A percentile compares a stretch with the other conserved stretches of the same genome.
phyloP scores from a whole-genome alignment of 2,113 vertebrate genomes.

The Forbesichthys papilliferus region DNA sequence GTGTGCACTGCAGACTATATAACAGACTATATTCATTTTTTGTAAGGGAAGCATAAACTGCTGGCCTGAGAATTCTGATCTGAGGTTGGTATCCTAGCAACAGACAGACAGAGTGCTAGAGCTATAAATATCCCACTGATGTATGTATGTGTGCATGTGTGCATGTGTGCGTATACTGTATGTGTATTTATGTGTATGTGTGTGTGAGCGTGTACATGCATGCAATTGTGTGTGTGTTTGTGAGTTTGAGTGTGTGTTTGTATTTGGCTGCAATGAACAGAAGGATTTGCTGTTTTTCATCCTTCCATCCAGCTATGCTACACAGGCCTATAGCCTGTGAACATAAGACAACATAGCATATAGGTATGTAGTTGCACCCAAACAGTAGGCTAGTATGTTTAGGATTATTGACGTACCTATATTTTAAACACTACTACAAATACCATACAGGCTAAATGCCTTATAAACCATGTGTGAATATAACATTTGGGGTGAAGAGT shows the following conservation, averaged over 20 bases:
- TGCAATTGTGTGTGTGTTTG: neutral
- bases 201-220: conserved; percentile 15
- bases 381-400: too few species aligned
- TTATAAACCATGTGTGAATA: too few species aligned
- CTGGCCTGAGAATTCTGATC: conserved; percentile 36
- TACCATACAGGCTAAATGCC: too few species aligned
- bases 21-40: conserved; percentile 36
- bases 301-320: too few species aligned
- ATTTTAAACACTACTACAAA: too few species aligned
- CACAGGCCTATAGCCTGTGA: too few species aligned
- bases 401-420: too few species aligned
- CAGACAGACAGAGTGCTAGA: conserved; percentile 59
- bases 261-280: neutral
- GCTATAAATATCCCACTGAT: conserved; percentile 69
- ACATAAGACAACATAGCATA: too few species aligned
- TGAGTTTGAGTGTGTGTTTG: neutral
- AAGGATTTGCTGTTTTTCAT: too few species aligned
- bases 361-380: too few species aligned
- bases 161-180: neutral
- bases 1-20: neutral
- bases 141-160: conserved; percentile 17
- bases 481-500: too few species aligned
- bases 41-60: conserved; percentile 57
- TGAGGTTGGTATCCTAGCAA: conserved; percentile 72
- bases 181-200: conserved; percentile 9